Percentiles rank a stretch among this genome's conserved stretches.
phyloP scores from a whole-genome alignment of 2,113 vertebrate species.

The Poecile atricapillus region DNA sequence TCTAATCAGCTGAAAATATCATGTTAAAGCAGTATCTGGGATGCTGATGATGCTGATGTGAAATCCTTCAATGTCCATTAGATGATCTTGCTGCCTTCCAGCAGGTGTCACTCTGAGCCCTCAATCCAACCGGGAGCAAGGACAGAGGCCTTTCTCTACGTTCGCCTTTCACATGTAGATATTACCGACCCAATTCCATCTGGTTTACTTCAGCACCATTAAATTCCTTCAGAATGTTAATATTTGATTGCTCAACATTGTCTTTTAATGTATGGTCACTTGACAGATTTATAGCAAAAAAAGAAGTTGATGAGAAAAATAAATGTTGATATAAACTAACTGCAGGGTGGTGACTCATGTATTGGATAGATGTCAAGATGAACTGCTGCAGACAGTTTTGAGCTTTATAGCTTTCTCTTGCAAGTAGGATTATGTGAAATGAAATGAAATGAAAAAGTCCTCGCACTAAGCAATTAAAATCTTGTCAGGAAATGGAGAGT shows the following conservation, averaged over 20 bases:
- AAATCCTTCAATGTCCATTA: background rate
- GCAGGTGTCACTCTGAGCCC: constrained; percentile 50
- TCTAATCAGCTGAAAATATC: background rate
- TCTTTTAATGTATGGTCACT: background rate
- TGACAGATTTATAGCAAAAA: background rate
- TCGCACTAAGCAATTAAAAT: background rate
- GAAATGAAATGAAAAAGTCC: background rate
- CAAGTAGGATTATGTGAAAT: background rate
- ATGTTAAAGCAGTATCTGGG: background rate
- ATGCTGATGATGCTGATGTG: background rate
- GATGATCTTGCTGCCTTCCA: constrained; percentile 18
- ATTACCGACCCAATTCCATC: background rate
- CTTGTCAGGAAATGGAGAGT: background rate
- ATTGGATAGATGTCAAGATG: background rate
- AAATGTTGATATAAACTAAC: background rate
- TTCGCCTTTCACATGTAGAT: background rate
- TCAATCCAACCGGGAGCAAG: background rate
- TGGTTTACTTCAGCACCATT: background rate
- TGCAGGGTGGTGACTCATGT: background rate
- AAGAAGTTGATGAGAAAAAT: background rate
- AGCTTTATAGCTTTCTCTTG: background rate
- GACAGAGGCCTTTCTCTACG: background rate
- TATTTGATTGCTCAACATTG: background rate
- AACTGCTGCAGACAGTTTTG: background rate
- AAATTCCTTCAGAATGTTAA: background rate